Percentiles rank a stretch among this genome's conserved stretches.
phyloP scores from a whole-genome alignment of 2,113 vertebrate genomes.

The Gobio gobio region DNA sequence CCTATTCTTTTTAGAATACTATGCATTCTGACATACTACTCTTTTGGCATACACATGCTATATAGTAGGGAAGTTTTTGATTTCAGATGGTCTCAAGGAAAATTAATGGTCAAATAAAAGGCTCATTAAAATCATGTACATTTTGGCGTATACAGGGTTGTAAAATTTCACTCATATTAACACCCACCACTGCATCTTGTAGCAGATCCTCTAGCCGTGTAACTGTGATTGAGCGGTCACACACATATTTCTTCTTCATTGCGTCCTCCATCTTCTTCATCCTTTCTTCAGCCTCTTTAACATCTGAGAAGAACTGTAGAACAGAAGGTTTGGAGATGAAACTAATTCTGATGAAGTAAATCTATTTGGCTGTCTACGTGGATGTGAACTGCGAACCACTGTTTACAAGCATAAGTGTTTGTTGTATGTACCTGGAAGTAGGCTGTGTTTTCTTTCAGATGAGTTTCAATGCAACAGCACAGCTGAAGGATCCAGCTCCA shows the following conservation, averaged over 20 bases:
- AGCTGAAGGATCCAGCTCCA: slow-evolving; percentile 97
- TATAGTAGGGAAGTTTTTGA: too few species aligned
- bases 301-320: slow-evolving; percentile 84
- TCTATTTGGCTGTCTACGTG: background rate
- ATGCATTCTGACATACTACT: too few species aligned
- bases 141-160: background rate
- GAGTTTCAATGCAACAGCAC: slow-evolving; percentile 91
- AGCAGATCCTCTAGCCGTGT: slow-evolving; percentile 91
- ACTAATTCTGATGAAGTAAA: background rate
- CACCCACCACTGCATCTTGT: slow-evolving; percentile 84
- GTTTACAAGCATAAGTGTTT: background rate
- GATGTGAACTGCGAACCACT: background rate
- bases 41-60: too few species aligned
- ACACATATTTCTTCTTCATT: slow-evolving; percentile 87
- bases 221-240: slow-evolving; percentile 85
- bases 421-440: slow-evolving; percentile 85
- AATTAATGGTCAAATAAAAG: too few species aligned
- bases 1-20: too few species aligned
- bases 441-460: slow-evolving; percentile 90
- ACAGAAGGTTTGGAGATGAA: background rate
- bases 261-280: slow-evolving; percentile 85
- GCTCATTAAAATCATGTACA: background rate
- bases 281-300: slow-evolving; percentile 84
- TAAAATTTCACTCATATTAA: background rate
- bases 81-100: too few species aligned